phyloP scores from a whole-genome alignment of 2,797 vertebrate genomes.

The Bradypus variegatus region DNA sequence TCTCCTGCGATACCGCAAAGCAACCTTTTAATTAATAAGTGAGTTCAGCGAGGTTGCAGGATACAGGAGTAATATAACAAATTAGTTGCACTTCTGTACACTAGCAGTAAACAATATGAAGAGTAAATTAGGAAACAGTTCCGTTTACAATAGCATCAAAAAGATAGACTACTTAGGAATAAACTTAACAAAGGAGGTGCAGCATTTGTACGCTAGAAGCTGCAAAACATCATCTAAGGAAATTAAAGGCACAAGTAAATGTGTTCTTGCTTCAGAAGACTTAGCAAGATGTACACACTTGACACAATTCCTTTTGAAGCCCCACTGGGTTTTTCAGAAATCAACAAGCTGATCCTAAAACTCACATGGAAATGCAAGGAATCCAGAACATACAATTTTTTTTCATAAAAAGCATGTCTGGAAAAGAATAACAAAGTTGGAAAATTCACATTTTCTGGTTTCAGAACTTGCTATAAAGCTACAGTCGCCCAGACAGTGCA shows the following conservation, averaged over 20 bases:
- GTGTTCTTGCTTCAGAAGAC: neutral
- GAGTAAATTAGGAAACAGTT: neutral
- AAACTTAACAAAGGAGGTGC: neutral
- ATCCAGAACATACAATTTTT: neutral
- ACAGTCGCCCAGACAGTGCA: neutral
- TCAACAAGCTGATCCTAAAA: neutral
- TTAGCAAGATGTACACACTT: neutral
- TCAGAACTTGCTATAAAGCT: neutral
- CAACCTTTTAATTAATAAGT: neutral
- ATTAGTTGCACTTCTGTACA: neutral
- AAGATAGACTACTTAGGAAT: conserved; percentile 5
- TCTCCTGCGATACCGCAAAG: neutral
- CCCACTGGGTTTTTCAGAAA: neutral
- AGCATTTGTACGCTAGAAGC: neutral
- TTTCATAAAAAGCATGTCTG: no score
- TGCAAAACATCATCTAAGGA: neutral
- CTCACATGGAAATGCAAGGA: neutral
- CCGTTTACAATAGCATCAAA: neutral
- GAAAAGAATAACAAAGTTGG: neutral
- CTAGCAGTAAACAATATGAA: neutral
- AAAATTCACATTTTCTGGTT: neutral
- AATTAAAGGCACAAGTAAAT: neutral
- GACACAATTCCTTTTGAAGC: neutral
- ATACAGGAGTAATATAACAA: neutral
- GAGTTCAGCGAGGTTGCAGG: neutral